A percentile compares a stretch with the other conserved stretches of the same genome.
These are phyloP conservation scores for Tupaia tana DNA, from an alignment of 2,113 vertebrate species.

Conservation along the genomic window DNA sequence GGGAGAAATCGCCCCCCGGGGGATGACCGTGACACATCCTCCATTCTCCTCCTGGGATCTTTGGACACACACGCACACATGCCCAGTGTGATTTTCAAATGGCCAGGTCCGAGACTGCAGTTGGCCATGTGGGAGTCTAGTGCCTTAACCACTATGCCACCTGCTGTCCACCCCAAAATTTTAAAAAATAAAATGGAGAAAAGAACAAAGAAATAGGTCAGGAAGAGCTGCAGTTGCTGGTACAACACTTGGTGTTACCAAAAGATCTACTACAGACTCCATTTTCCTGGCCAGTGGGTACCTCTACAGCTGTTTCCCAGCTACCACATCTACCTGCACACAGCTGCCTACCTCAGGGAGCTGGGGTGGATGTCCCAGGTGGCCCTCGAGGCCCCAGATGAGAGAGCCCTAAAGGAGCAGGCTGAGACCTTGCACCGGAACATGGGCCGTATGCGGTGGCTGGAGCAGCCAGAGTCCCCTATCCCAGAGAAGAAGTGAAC, in stretches of 20 bases:
- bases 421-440: conserved; percentile 83
- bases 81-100: too few species aligned
- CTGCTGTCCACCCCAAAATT: too few species aligned
- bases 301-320: conserved; percentile 91
- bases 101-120: too few species aligned
- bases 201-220: not conserved
- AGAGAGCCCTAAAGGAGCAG: conserved; percentile 82
- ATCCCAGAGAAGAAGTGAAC: conserved; percentile 88
- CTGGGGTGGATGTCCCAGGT: conserved; percentile 91
- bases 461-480: conserved; percentile 90
- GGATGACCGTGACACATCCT: too few species aligned
- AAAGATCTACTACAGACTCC: conserved; percentile 84
- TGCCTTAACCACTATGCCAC: too few species aligned
- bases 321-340: conserved; percentile 85
- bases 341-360: conserved; percentile 84
- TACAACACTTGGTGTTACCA: conserved; percentile 91
- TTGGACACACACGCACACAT: too few species aligned
- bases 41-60: too few species aligned
- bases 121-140: too few species aligned
- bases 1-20: too few species aligned
- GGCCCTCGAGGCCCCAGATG: conserved; percentile 89
- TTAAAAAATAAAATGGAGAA: too few species aligned
- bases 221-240: conserved; percentile 77
- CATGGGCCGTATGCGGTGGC: conserved; percentile 88
- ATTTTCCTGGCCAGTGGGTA: conserved; percentile 89